phyloP scores from a whole-genome alignment of 1,140 invertebrate species.

The Parasteatoda tepidariorum region DNA sequence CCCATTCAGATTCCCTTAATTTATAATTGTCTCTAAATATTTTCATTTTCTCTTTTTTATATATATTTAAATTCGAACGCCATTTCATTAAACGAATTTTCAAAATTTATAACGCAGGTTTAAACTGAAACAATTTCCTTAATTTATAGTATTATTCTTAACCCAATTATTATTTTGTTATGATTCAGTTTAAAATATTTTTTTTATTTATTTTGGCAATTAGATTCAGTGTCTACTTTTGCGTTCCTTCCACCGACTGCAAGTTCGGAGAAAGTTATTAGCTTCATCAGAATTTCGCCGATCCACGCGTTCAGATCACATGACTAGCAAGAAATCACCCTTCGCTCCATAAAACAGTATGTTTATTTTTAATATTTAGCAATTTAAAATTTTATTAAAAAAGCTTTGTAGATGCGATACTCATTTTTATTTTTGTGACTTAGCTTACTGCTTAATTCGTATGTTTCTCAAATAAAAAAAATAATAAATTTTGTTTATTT shows the following conservation, averaged over 20 bases:
- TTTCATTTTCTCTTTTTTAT: background rate
- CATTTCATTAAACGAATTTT: background rate
- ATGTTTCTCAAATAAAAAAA: no score
- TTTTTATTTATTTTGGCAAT: conserved; percentile 13
- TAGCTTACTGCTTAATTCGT: no score
- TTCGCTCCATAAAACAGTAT: background rate
- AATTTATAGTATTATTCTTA: conserved; percentile 16
- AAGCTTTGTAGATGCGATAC: no score
- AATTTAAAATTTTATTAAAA: no score
- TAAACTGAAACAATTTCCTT: no score
- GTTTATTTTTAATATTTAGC: no score
- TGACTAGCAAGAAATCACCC: conserved; percentile 23
- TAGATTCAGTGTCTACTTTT: conserved; percentile 40
- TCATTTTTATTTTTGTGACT: no score
- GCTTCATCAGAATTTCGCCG: conserved; percentile 37
- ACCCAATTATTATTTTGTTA: conserved; percentile 7
- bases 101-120: no score
- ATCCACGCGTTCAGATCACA: conserved; percentile 28
- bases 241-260: conserved; percentile 27
- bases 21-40: background rate
- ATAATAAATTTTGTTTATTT: no score
- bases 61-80: background rate
- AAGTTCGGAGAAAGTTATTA: conserved; percentile 26
- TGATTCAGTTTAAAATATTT: background rate
- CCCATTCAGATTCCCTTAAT: background rate